Percentiles rank a stretch among this genome's conserved stretches.
Evolutionary conservation across 2,797 vertebrate species (phyloP).

Genomic region (Potorous gilbertii): DNA sequence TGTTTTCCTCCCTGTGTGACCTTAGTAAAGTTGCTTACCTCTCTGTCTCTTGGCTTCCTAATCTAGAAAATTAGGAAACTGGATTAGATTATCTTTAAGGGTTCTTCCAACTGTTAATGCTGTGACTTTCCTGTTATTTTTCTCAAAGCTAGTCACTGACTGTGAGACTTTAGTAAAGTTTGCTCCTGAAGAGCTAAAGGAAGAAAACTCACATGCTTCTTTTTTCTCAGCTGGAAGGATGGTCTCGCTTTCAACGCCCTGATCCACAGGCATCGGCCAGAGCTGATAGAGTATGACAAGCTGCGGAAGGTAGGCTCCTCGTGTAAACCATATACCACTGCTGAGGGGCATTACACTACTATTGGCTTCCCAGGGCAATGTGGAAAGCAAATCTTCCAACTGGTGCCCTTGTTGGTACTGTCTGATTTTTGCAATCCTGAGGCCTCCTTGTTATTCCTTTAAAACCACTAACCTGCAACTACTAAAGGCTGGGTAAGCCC

Average conservation of each 20-base stretch:
- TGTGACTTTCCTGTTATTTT: neutral
- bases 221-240: conserved; percentile 93
- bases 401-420: neutral
- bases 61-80: neutral
- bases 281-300: conserved; percentile 96
- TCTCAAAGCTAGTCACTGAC: neutral
- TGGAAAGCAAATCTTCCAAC: neutral
- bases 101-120: neutral
- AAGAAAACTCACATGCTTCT: neutral
- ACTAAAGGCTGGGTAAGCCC: neutral
- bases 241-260: conserved; percentile 96
- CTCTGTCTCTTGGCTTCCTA: neutral
- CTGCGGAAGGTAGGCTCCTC: conserved; percentile 90
- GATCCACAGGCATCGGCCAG: conserved; percentile 96
- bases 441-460: neutral
- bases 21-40: neutral
- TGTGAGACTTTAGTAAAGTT: neutral
- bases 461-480: neutral
- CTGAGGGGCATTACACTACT: neutral
- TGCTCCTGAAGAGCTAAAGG: neutral
- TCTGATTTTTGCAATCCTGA: neutral
- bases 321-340: neutral
- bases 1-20: neutral
- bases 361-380: neutral
- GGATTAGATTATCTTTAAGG: neutral